Conservation (phyloP, 2,797 vertebrate species). For the Microhierax caerulescens region DNA sequence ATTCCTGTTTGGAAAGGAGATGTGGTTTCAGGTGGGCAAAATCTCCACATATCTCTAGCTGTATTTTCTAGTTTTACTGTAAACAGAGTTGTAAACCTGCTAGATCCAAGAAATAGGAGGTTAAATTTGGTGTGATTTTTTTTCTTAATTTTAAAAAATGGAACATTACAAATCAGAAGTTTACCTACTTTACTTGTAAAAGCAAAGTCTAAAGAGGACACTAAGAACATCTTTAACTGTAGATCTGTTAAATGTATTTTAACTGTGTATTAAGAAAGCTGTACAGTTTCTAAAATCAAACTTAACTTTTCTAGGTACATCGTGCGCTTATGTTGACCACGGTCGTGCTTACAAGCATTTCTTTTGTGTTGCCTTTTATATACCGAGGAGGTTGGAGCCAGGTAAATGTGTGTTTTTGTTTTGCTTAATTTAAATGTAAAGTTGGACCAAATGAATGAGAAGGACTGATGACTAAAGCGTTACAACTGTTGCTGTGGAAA, state of each 20-base stretch:
- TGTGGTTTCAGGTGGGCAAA: constrained; percentile 88
- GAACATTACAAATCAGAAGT: neutral
- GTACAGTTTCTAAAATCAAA: neutral
- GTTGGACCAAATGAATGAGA: neutral
- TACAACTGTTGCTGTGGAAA: neutral
- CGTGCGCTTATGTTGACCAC: constrained; percentile 81
- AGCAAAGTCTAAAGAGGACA: neutral
- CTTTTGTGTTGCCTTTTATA: constrained; percentile 84
- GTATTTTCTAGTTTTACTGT: neutral
- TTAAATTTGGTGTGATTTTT: neutral
- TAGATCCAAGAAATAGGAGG: neutral
- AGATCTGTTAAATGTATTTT: neutral
- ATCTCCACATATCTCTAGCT: neutral
- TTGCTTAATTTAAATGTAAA: neutral
- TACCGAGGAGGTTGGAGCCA: constrained; percentile 86
- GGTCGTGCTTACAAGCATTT: constrained; percentile 75
- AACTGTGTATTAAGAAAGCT: neutral
- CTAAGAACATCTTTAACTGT: neutral
- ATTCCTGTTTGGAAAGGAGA: constrained; percentile 77
- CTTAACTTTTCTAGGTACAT: constrained; percentile 78
- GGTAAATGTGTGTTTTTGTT: constrained; percentile 62
- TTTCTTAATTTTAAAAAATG: neutral
- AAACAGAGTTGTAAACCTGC: neutral
- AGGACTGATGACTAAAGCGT: neutral
- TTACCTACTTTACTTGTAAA: neutral